These are phyloP conservation scores for Cantharis lateralis DNA, from an alignment of 2,888 invertebrate genomes.

Conservation along the genomic window DNA sequence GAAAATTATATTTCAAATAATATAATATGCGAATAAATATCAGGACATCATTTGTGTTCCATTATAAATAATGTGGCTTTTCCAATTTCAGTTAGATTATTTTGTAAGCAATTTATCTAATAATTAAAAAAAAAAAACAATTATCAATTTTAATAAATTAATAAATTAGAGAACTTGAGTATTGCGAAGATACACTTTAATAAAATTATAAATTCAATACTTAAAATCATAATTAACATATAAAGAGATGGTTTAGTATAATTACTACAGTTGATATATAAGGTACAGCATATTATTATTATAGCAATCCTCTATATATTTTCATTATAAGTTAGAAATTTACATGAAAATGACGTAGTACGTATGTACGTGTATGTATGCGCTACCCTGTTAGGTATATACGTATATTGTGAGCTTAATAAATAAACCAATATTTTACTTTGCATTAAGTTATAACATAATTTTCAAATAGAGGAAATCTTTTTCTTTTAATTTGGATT, in stretches of 20 bases:
- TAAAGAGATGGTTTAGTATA: neutral
- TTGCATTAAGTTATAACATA: constrained; percentile 3
- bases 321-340: neutral
- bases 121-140: too few relatives aligned
- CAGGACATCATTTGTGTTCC: too few relatives aligned
- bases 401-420: neutral
- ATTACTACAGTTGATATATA: neutral
- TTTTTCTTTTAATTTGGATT: neutral
- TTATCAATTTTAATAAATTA: neutral
- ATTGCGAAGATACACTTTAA: neutral
- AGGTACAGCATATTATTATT: neutral
- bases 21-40: too few relatives aligned
- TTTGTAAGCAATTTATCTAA: too few relatives aligned
- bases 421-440: constrained; percentile 7
- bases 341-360: neutral
- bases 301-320: neutral
- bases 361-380: neutral
- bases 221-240: neutral
- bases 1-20: too few relatives aligned
- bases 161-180: neutral
- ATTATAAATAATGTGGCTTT: too few relatives aligned
- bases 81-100: too few relatives aligned
- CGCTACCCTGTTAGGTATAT: neutral
- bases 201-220: neutral
- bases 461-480: neutral